These are phyloP conservation scores for Nebria brevicollis DNA, from an alignment of 2,888 invertebrate species.

Conservation along the genomic window DNA sequence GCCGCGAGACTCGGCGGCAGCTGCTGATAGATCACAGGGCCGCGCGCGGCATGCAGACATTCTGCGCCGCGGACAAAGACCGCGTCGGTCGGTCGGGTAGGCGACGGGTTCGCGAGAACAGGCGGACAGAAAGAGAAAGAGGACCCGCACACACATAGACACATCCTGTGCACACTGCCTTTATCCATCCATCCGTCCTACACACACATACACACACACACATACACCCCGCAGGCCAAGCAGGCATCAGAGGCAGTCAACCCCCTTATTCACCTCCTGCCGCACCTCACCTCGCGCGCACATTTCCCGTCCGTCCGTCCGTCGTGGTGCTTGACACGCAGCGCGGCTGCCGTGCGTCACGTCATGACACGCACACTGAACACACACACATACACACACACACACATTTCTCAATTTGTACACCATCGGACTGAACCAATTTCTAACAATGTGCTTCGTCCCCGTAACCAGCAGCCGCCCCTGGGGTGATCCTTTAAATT, in stretches of 20 bases:
- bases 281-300: neutral
- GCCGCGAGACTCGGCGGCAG: conserved; percentile 16
- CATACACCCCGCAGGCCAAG: neutral
- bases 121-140: conserved; percentile 6
- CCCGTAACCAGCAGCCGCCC: neutral
- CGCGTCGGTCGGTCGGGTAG: conserved; percentile 23
- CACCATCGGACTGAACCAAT: conserved; percentile 19
- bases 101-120: conserved; percentile 20
- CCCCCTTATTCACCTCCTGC: neutral
- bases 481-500: neutral
- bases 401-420: conserved; percentile 11
- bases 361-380: conserved; percentile 13
- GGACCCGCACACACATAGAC: neutral
- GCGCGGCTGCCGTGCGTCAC: conserved; percentile 20
- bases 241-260: conserved; percentile 2
- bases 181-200: conserved; percentile 1
- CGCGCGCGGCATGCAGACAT: conserved; percentile 15
- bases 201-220: neutral
- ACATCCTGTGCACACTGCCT: conserved; percentile 2
- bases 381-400: conserved; percentile 4
- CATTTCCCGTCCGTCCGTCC: neutral
- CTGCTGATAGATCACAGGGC: conserved; percentile 28
- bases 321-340: conserved; percentile 5
- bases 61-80: conserved; percentile 21
- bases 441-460: conserved; percentile 10